phyloP scores from a whole-genome alignment of 2,113 vertebrate genomes.

The Bucco capensis region DNA sequence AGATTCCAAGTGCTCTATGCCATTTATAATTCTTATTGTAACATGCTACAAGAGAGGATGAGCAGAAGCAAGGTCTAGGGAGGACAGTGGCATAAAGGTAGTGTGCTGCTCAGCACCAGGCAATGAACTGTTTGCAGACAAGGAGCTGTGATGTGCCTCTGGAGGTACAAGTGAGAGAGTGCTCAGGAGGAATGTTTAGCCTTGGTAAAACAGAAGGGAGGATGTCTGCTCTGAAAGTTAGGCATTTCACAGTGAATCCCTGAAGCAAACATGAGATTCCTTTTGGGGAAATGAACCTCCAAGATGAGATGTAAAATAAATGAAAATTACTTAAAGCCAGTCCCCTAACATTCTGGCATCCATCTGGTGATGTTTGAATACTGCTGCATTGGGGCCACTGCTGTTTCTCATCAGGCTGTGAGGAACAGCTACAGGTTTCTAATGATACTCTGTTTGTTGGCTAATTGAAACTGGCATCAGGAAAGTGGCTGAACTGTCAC shows the following conservation, averaged over 20 bases:
- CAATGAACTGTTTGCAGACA: not conserved
- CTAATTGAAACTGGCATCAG: not conserved
- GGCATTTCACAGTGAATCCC: not conserved
- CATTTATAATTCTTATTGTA: not conserved
- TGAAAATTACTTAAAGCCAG: not conserved
- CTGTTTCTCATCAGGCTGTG: not conserved
- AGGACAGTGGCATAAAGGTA: accelerated
- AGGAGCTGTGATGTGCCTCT: not conserved
- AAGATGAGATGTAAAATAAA: not conserved
- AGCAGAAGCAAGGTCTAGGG: not conserved
- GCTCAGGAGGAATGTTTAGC: not conserved
- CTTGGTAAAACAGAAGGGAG: not conserved
- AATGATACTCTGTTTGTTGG: not conserved
- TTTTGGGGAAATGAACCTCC: not conserved
- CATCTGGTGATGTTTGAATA: not conserved
- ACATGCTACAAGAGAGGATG: not conserved
- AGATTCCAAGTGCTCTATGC: not conserved
- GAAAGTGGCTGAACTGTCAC: not conserved
- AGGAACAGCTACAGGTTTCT: not conserved
- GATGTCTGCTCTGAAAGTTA: not conserved
- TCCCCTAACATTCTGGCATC: not conserved
- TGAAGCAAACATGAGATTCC: not conserved
- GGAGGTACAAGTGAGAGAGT: not conserved
- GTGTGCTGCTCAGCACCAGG: not conserved
- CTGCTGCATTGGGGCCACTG: not conserved